A percentile compares a stretch with the other conserved stretches of the same genome.
phyloP scores from a whole-genome alignment of 2,113 vertebrate genomes.

The Melanerpes aurifrons region DNA sequence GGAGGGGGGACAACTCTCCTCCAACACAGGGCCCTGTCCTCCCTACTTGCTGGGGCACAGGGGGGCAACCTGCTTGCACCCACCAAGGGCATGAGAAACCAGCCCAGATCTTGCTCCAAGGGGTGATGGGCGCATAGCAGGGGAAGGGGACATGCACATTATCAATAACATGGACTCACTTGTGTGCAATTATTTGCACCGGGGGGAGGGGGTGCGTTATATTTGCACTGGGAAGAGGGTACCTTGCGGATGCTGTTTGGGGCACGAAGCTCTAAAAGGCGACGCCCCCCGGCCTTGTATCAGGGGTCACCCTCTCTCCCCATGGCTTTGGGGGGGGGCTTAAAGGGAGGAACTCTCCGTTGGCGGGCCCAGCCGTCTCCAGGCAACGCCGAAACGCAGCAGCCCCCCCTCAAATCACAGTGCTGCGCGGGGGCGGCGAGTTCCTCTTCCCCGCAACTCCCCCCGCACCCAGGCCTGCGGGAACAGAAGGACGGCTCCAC shows the following conservation, averaged over 20 bases:
- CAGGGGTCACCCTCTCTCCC: not conserved
- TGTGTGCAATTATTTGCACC: not conserved
- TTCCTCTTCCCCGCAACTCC: not conserved
- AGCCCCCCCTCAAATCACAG: not conserved
- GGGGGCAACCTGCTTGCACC: not conserved
- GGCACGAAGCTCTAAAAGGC: not conserved
- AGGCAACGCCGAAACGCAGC: conserved; percentile 9
- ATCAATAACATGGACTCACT: not conserved
- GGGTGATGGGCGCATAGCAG: not conserved
- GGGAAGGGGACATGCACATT: fast-evolving
- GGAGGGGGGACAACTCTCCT: too few species aligned
- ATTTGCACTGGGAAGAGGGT: not conserved
- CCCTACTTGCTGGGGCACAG: not conserved
- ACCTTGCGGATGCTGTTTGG: not conserved
- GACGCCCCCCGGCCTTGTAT: not conserved
- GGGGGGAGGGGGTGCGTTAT: not conserved
- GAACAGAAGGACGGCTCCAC: not conserved
- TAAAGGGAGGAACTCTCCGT: not conserved
- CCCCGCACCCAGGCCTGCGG: not conserved
- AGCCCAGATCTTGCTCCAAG: not conserved
- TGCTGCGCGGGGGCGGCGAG: conserved; percentile 4
- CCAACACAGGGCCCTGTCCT: not conserved
- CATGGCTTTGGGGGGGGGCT: not conserved
- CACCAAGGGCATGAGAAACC: not conserved
- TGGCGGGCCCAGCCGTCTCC: not conserved